Evolutionary conservation across 2,797 vertebrate species (phyloP).

Genomic region (Selene dorsalis): DNA sequence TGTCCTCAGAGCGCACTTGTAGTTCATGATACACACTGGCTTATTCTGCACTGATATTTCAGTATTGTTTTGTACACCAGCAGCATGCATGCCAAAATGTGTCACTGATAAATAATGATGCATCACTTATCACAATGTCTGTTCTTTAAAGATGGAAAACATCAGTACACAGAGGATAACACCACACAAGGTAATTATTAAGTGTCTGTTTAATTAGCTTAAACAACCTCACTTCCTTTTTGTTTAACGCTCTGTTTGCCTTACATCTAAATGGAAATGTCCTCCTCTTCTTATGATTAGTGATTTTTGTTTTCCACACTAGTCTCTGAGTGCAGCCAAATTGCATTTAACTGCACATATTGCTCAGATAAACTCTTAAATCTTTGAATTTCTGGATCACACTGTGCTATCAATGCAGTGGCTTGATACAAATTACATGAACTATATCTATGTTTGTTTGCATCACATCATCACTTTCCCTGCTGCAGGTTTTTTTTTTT

Average conservation of each 20-base stretch:
- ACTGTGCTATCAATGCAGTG: background rate
- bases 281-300: background rate
- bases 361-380: background rate
- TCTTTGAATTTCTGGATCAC: background rate
- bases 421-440: too few species aligned
- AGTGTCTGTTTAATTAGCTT: background rate
- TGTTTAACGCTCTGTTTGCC: background rate
- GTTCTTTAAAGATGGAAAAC: constrained; percentile 44
- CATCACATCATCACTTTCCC: background rate
- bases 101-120: background rate
- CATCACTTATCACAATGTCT: background rate
- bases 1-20: background rate
- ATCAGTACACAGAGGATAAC: constrained; percentile 28
- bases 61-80: background rate
- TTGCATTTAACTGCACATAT: background rate
- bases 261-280: background rate
- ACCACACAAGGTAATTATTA: constrained; percentile 60
- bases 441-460: background rate
- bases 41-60: background rate
- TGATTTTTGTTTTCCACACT: background rate
- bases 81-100: background rate
- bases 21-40: too few species aligned
- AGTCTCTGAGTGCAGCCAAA: background rate
- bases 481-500: background rate
- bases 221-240: background rate